phyloP scores from a whole-genome alignment of 2,888 invertebrate species.

The Clitarchus hookeri region DNA sequence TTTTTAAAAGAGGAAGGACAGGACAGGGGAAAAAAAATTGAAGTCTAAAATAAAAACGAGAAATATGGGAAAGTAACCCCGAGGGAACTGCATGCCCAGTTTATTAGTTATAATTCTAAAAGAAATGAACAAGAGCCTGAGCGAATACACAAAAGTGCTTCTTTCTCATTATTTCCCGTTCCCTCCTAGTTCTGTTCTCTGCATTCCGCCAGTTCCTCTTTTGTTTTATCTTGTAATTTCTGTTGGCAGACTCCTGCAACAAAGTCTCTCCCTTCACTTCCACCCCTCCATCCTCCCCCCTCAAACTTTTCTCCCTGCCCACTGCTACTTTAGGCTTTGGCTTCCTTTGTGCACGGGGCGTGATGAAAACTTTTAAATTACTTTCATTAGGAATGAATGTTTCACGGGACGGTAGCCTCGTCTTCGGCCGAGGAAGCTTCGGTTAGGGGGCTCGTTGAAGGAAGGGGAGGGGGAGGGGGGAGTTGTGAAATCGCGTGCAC shows the following conservation, averaged over 20 bases:
- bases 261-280: no score
- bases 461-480: no score
- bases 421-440: neutral
- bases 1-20: neutral
- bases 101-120: constrained; percentile 36
- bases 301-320: neutral
- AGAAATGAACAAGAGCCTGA: constrained; percentile 30
- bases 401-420: neutral
- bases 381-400: constrained; percentile 11
- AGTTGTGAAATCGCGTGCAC: no score
- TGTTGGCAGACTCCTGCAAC: neutral
- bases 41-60: constrained; percentile 19
- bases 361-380: constrained; percentile 22
- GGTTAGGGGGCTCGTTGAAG: no score
- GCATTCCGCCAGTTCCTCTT: neutral
- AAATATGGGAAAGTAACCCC: constrained; percentile 30
- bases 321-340: neutral
- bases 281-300: no score
- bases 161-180: constrained; percentile 32
- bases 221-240: constrained; percentile 24
- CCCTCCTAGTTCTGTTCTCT: neutral
- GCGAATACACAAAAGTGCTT: constrained; percentile 18
- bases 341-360: constrained; percentile 11
- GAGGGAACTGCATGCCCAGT: constrained; percentile 27
- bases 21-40: constrained; percentile 24